phyloP scores from a whole-genome alignment of 2,888 invertebrate genomes.

The Rhopalosiphum nymphaeae region DNA sequence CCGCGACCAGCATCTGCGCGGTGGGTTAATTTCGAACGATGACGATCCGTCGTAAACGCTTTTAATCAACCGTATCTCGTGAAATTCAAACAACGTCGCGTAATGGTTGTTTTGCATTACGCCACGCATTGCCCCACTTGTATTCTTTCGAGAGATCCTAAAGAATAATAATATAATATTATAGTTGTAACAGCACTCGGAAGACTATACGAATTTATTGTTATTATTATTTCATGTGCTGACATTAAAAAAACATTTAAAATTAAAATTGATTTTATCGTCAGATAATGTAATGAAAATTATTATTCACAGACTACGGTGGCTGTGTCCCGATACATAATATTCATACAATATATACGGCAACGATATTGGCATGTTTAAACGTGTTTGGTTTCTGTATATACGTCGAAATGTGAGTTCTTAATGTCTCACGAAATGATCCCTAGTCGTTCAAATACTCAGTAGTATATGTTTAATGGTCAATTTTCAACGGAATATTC shows the following conservation, averaged over 20 bases:
- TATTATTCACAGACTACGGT: not conserved
- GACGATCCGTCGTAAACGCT: constrained; percentile 24
- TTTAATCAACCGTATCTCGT: constrained; percentile 39
- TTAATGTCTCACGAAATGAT: not conserved
- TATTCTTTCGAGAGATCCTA: not conserved
- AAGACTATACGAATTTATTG: not conserved
- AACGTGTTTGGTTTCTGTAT: not conserved
- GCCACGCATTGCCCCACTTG: not conserved
- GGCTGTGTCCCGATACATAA: not conserved
- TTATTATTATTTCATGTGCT: not conserved
- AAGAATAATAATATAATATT: not conserved
- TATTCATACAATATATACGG: not conserved
- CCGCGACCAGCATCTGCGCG: not conserved
- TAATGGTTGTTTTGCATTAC: constrained; percentile 23
- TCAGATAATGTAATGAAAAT: not conserved
- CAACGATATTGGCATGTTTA: not conserved
- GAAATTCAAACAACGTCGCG: constrained; percentile 28
- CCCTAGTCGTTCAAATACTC: not conserved
- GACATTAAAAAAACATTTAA: not conserved
- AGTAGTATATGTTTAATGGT: not conserved
- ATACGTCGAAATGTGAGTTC: not conserved
- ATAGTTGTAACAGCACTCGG: not conserved
- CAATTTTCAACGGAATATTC: not conserved
- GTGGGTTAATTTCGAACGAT: constrained; percentile 17
- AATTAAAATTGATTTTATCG: not conserved